phyloP scores from a whole-genome alignment of 2,888 invertebrate species.

The Tachystola acroxantha region DNA sequence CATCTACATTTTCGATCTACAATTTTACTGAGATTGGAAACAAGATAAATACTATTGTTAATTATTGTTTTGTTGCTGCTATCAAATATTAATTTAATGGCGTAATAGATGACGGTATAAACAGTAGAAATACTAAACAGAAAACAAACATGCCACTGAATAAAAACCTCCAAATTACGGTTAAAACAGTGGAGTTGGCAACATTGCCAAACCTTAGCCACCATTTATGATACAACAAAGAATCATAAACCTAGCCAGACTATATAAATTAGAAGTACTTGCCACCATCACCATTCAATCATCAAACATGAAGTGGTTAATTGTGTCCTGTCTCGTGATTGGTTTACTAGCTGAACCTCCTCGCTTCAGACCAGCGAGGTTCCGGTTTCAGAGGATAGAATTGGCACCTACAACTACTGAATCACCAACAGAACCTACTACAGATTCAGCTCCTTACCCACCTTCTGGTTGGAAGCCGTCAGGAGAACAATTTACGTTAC shows the following conservation, averaged over 20 bases:
- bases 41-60: too few relatives aligned
- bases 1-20: too few relatives aligned
- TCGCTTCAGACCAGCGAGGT: conserved; percentile 67
- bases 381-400: conserved; percentile 63
- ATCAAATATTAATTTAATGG: too few relatives aligned
- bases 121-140: too few relatives aligned
- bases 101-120: too few relatives aligned
- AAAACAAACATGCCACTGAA: too few relatives aligned
- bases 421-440: conserved; percentile 43
- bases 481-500: conserved; percentile 48
- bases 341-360: conserved; percentile 58
- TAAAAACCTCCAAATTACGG: conserved; percentile 36
- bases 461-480: conserved; percentile 63
- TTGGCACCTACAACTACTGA: conserved; percentile 65
- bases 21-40: too few relatives aligned
- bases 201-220: too few relatives aligned
- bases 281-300: conserved; percentile 19
- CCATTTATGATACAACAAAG: conserved; percentile 61
- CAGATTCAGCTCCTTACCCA: conserved; percentile 30
- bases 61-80: too few relatives aligned
- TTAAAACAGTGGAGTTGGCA: too few relatives aligned
- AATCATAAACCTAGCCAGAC: conserved; percentile 41
- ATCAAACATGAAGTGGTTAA: conserved; percentile 52
- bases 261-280: conserved; percentile 40
- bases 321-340: conserved; percentile 41